Evolutionary conservation across 2,888 invertebrate genomes (phyloP), one percentile per base, ranked within the genome.

Genomic region (Nowickia ferox): DNA sequence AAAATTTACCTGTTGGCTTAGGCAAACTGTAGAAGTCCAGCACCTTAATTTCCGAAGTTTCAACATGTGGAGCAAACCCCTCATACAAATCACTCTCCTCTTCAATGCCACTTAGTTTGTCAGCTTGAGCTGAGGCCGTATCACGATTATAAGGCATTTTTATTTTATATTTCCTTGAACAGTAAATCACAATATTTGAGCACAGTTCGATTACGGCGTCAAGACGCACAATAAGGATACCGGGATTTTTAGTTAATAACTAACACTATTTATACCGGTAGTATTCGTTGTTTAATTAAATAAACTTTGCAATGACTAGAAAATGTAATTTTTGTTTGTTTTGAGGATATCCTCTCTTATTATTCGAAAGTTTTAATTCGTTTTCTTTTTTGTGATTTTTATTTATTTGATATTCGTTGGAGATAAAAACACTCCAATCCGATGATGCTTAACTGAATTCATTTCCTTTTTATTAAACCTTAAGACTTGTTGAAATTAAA

Each of bases 51-150:
- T 96, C 96, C 87, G 95, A 95, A 76, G 96, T 95, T 93, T 97
- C 97, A 87, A 97, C 97, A 93, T 97, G 96, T 83, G 96, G 95
- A 87, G 96, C 96, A 93, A 96, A 97, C 82, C 95, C 96, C 93
- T 96, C 96, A 90, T 96, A 96, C 90, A 96, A 94, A 93, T 96
- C 96, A 88, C 95, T 94, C 93, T 96, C 95, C 93, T 96, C 96
- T 93, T 95, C 96, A 93, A 96, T 95, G 89, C 95, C 95, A 89
- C 96, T 95, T 94, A 96, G 94, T 95, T 95, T 96, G 91, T 95
- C 95, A 93, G 95, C 94, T 89, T 92, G 92, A 77, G 92, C 91
- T 90, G 92, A 91, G 83, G 93, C 89, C 87, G 90, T 90, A 79
- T 89, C 91, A 84, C 93, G 93, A 89, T 90, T 91, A 87, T 91